phyloP scores from a whole-genome alignment of 1,140 invertebrate genomes.

The Mya arenaria region DNA sequence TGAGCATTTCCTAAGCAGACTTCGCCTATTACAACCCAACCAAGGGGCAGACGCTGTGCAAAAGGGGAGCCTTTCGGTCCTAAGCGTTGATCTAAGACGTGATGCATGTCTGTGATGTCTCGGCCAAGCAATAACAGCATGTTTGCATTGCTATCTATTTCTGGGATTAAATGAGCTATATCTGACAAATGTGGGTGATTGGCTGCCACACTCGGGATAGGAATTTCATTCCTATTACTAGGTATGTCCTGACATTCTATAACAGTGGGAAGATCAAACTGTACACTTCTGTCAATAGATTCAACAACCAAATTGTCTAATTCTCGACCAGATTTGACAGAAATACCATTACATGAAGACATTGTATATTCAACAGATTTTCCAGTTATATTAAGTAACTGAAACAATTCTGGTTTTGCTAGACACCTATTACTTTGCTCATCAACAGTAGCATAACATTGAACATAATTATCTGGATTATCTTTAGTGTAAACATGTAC shows the following conservation, averaged over 20 bases:
- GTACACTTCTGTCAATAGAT: constrained; percentile 3
- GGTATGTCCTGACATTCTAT: constrained; percentile 61
- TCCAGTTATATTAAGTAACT: constrained; percentile 13
- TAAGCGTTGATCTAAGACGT: constrained; percentile 50
- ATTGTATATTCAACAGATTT: constrained; percentile 25
- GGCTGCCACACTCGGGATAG: constrained; percentile 48
- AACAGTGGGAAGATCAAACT: constrained; percentile 11
- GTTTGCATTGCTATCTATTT: not conserved
- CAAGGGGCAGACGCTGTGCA: too few relatives aligned
- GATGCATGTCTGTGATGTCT: constrained; percentile 53
- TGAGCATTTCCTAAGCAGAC: too few relatives aligned
- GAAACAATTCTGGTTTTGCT: too few relatives aligned
- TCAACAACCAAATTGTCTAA: constrained; percentile 3
- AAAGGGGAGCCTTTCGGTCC: constrained; percentile 43
- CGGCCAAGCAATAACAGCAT: constrained; percentile 52
- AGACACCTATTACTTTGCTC: too few relatives aligned
- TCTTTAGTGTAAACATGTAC: too few relatives aligned
- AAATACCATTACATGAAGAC: constrained; percentile 23
- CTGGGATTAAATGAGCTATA: constrained; percentile 23
- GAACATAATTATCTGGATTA: too few relatives aligned
- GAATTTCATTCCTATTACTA: constrained; percentile 38
- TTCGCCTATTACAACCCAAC: too few relatives aligned
- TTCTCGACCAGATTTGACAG: not conserved
- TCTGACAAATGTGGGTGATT: constrained; percentile 7
- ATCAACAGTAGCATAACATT: constrained; percentile 54